These are phyloP conservation scores for Squalus acanthias DNA, from an alignment of 2,797 vertebrate species.

Conservation along the genomic window DNA sequence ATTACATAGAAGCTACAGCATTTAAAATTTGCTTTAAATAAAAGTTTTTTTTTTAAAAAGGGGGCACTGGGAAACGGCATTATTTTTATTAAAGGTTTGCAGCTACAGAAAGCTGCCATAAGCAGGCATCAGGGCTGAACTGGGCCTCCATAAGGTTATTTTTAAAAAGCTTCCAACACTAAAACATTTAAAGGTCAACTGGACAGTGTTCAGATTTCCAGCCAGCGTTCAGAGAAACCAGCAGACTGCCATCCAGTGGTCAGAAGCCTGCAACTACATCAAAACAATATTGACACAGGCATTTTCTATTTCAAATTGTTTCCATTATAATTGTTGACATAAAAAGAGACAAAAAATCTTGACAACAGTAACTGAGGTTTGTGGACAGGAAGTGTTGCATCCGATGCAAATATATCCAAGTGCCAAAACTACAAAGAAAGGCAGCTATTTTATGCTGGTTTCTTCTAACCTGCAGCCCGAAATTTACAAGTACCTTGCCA, in stretches of 20 bases:
- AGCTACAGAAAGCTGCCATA: not conserved
- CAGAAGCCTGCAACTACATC: not conserved
- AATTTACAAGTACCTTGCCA: not conserved
- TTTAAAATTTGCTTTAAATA: too few relatives aligned
- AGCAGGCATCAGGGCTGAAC: not conserved
- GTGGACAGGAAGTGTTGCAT: not conserved
- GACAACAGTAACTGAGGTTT: not conserved
- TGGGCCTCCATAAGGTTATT: not conserved
- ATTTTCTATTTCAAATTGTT: not conserved
- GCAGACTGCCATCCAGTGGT: not conserved
- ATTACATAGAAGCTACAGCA: too few relatives aligned
- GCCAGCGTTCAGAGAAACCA: not conserved
- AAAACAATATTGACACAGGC: too few relatives aligned
- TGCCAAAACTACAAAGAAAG: too few relatives aligned
- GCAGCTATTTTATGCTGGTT: not conserved
- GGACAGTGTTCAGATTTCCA: not conserved
- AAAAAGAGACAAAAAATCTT: not conserved
- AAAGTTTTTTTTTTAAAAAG: too few relatives aligned
- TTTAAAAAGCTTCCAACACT: not conserved
- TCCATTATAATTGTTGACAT: not conserved
- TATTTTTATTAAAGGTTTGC: not conserved
- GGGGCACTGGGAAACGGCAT: too few relatives aligned
- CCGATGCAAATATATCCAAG: not conserved
- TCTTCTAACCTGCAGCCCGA: not conserved
- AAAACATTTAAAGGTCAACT: not conserved